phyloP scores from a whole-genome alignment of 2,888 invertebrate species.

The Yponomeuta evonymella region DNA sequence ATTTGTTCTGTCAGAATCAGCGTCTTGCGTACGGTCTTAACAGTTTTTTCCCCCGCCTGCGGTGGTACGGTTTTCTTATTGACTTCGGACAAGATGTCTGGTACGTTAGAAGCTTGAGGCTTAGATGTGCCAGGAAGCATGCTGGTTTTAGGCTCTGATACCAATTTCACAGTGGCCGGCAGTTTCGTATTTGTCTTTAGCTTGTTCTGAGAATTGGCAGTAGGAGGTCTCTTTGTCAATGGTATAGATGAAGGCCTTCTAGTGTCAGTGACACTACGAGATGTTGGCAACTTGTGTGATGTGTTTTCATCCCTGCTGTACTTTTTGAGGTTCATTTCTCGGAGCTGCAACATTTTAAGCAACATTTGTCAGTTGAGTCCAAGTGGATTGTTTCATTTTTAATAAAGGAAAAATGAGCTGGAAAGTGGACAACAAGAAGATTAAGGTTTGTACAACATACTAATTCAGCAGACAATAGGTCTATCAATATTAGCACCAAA shows the following conservation, averaged over 20 bases:
- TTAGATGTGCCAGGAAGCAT: neutral
- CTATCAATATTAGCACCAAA: too few relatives aligned
- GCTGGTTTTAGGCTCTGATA: neutral
- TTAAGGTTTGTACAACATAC: too few relatives aligned
- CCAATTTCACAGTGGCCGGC: neutral
- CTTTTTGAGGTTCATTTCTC: constrained; percentile 56
- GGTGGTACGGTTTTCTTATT: neutral
- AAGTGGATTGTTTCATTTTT: neutral
- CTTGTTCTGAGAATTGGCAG: neutral
- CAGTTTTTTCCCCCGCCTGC: neutral
- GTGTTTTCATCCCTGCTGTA: constrained; percentile 33
- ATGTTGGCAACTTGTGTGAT: neutral
- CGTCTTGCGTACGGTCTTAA: neutral
- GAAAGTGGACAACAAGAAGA: neutral
- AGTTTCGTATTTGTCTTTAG: neutral
- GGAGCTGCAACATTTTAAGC: constrained; percentile 35
- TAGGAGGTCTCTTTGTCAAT: neutral
- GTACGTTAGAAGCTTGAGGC: neutral
- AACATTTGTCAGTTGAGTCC: neutral
- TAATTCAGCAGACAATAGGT: too few relatives aligned
- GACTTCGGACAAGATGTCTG: neutral
- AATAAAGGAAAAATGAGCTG: neutral
- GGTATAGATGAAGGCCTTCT: neutral
- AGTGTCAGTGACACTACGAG: neutral
- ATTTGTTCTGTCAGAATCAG: neutral